Percentiles rank a stretch among this genome's conserved stretches.
These are phyloP conservation scores for Macrosiphum euphorbiae DNA, from an alignment of 2,888 invertebrate species.

Conservation along the genomic window DNA sequence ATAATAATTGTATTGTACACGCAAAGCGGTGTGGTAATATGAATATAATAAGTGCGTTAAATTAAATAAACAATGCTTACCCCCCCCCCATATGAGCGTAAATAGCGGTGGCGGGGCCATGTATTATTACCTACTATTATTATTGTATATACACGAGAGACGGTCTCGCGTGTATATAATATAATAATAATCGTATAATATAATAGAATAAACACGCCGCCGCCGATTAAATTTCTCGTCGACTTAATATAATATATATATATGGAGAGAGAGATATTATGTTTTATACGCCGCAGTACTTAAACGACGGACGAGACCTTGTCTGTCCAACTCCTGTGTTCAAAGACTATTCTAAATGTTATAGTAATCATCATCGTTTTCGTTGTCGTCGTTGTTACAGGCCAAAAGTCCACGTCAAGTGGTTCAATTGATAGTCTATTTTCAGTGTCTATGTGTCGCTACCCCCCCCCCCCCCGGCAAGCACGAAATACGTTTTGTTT, in stretches of 20 bases:
- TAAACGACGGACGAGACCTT: conserved; percentile 41
- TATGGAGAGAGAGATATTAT: not conserved
- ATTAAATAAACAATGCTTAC: conserved; percentile 52
- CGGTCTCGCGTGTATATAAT: not conserved
- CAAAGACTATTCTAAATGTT: not conserved
- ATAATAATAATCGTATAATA: conserved; percentile 22
- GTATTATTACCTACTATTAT: not conserved
- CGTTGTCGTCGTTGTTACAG: not conserved
- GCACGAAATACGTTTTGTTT: not conserved
- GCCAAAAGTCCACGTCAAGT: conserved; percentile 47
- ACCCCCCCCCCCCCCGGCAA: not conserved
- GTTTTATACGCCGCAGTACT: not conserved
- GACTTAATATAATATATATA: not conserved
- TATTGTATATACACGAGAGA: not conserved
- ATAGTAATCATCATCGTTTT: not conserved
- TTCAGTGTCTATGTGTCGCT: not conserved
- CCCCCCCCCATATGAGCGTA: conserved; percentile 36
- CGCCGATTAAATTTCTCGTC: conserved; percentile 43
- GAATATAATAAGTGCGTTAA: not conserved
- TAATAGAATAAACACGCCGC: conserved; percentile 4
- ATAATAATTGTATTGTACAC: not conserved
- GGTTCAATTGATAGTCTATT: conserved; percentile 21
- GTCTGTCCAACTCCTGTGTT: not conserved
- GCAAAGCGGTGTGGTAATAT: not conserved
- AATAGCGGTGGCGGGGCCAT: not conserved